phyloP scores from a whole-genome alignment of 2,113 vertebrate species.

The Rhizomys pruinosus region DNA sequence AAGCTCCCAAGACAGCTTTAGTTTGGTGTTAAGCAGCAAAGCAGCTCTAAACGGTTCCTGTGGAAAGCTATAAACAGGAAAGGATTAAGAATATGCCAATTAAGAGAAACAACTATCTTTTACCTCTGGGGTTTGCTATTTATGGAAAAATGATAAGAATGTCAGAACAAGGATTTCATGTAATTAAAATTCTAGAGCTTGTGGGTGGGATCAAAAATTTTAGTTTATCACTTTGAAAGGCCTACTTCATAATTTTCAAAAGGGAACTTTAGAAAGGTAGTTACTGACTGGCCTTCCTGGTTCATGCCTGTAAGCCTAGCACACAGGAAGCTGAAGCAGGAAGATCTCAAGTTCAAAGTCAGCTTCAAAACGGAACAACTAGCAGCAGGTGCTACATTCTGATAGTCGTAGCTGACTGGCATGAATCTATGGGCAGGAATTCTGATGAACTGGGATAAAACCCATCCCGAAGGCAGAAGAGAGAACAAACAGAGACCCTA shows the following conservation, averaged over 20 bases:
- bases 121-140: constrained; percentile 56
- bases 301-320: neutral
- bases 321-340: too few relatives aligned
- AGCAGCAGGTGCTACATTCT: neutral
- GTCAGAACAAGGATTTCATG: neutral
- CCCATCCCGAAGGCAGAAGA: neutral
- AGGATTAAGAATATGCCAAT: constrained; percentile 70
- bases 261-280: neutral
- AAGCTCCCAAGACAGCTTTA: constrained; percentile 71
- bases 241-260: neutral
- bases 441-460: neutral
- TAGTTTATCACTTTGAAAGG: neutral
- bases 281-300: neutral
- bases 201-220: neutral
- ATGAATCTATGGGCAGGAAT: neutral
- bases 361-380: neutral
- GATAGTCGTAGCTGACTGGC: neutral
- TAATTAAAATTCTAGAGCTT: constrained; percentile 57
- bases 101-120: constrained; percentile 49
- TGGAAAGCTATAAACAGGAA: constrained; percentile 77
- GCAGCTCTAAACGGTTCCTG: constrained; percentile 37
- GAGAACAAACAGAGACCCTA: neutral
- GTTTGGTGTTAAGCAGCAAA: constrained; percentile 70
- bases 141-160: constrained; percentile 52
- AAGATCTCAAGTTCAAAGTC: too few relatives aligned